A percentile compares a stretch with the other conserved stretches of the same genome.
Evolutionary conservation across 2,888 invertebrate genomes (phyloP).

Genomic region (Drosophila rubida): DNA sequence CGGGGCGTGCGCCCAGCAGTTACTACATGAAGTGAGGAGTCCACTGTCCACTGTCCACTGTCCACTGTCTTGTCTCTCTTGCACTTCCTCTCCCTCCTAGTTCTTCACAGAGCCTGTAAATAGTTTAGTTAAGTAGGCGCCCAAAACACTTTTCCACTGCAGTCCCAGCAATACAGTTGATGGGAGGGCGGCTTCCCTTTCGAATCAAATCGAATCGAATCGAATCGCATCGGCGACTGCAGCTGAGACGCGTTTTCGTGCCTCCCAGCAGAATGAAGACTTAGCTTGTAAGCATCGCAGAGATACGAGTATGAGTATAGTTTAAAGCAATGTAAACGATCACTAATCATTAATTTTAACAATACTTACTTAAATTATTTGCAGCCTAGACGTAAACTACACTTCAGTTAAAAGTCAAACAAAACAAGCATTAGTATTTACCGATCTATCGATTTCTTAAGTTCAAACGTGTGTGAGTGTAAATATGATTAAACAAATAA

Average conservation of each 20-base stretch:
- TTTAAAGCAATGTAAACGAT: slow-evolving; percentile 53
- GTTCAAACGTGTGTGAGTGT: slow-evolving; percentile 45
- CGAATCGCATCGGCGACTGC: slow-evolving; percentile 52
- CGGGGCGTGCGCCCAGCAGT: slow-evolving; percentile 88
- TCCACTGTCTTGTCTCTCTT: background rate
- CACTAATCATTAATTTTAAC: slow-evolving; percentile 73
- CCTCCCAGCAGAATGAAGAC: slow-evolving; percentile 41
- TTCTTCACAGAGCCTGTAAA: slow-evolving; percentile 56
- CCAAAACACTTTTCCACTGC: slow-evolving; percentile 73
- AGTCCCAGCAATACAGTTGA: slow-evolving; percentile 34
- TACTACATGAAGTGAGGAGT: slow-evolving; percentile 84
- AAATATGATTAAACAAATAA: slow-evolving; percentile 32
- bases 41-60: background rate
- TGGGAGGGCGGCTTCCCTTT: too few species aligned
- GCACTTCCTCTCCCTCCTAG: background rate
- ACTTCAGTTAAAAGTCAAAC: slow-evolving; percentile 48
- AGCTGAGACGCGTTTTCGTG: slow-evolving; percentile 70
- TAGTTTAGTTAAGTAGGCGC: slow-evolving; percentile 39
- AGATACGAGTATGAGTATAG: slow-evolving; percentile 39
- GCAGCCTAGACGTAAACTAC: slow-evolving; percentile 38
- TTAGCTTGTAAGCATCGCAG: slow-evolving; percentile 32
- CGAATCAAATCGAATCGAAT: too few species aligned
- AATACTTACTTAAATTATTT: slow-evolving; percentile 63
- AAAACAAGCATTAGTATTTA: slow-evolving; percentile 46
- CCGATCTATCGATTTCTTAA: slow-evolving; percentile 30